phyloP scores from a whole-genome alignment of 1,140 invertebrate genomes.

The Aphelenchoides besseyi region DNA sequence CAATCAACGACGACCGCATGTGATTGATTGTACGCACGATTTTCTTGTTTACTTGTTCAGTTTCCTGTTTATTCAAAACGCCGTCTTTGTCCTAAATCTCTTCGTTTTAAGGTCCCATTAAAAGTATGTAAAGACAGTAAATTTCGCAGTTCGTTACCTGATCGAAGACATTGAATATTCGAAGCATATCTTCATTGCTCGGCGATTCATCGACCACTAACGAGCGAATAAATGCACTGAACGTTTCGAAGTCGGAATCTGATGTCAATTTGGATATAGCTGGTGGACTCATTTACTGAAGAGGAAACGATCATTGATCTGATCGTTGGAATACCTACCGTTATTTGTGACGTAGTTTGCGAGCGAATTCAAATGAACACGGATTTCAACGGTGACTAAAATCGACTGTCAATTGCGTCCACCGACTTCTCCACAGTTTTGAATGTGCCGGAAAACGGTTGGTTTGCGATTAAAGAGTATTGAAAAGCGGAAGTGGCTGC shows the following conservation, averaged over 20 bases:
- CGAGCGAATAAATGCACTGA: conserved; percentile 12
- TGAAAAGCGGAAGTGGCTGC: neutral
- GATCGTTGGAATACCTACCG: too few species aligned
- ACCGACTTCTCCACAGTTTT: neutral
- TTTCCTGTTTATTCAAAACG: conserved; percentile 19
- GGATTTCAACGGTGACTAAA: neutral
- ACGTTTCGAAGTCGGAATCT: neutral
- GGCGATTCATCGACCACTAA: conserved; percentile 28
- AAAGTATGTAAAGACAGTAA: neutral
- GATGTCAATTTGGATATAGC: neutral
- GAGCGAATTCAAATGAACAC: neutral
- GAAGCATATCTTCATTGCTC: conserved; percentile 23
- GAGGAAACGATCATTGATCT: neutral
- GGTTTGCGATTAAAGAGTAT: neutral
- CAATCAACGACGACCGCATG: conserved; percentile 72
- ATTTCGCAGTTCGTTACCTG: conserved; percentile 30
- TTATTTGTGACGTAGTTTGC: neutral
- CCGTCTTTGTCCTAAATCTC: conserved; percentile 38
- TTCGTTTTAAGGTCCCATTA: conserved; percentile 12
- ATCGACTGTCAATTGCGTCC: neutral
- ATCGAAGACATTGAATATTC: conserved; percentile 31
- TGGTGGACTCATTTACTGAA: neutral
- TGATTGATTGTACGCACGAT: conserved; percentile 30
- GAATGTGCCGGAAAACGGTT: neutral
- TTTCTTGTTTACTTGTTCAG: conserved; percentile 18